Evolutionary conservation across 2,888 invertebrate genomes (phyloP), one percentile per base, ranked within the genome.

Genomic region (Dolichomitus sp.): DNA sequence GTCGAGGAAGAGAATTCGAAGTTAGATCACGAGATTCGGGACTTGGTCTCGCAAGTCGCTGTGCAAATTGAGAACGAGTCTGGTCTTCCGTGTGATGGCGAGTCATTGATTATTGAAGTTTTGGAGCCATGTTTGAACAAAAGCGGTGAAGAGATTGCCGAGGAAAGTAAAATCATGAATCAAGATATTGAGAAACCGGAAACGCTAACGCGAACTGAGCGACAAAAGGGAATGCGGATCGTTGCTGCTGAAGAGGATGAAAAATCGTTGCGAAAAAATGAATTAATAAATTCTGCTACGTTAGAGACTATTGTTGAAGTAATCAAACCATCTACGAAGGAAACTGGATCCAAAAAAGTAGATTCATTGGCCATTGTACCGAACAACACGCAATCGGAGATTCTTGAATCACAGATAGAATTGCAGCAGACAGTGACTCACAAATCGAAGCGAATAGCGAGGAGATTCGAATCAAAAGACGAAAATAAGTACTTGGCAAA

Each of bases 1-100:
- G 27, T 5, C 12, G 65, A 52, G 0, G 48, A 63, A 6, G 37
- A 69, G 0, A 48, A 52, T 40, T 17, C 45, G 17, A 19, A 40
- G 30, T 37, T 63, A 12, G 65, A 76, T 42, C 45, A 33, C 37
- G 59, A 76, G 4, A 72, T 52, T 23, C 50, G 52, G 1, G 30
- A 68, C 4, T 52, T 23, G 14, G 52, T 45, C 9, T 42, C 66
- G n/a, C 52, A 66, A 23, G 14, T 52, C 12, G 30, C 45, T 17
- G 27, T 5, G 4, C 52, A 66, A 30, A 17, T 50, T 19, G 45
- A 52, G 4, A 45, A 48, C 27, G 76, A 76, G 14, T 23, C n/a
- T 7, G 54, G 74, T 27, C 2, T 61, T 42, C 17, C 17, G 3
- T 23, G 23, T 14, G 45, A n/a, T 9, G 14, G 9, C 9, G 33